A percentile compares a stretch with the other conserved stretches of the same genome.
phyloP scores from a whole-genome alignment of 2,797 vertebrate genomes.

The Fundulus diaphanus region DNA sequence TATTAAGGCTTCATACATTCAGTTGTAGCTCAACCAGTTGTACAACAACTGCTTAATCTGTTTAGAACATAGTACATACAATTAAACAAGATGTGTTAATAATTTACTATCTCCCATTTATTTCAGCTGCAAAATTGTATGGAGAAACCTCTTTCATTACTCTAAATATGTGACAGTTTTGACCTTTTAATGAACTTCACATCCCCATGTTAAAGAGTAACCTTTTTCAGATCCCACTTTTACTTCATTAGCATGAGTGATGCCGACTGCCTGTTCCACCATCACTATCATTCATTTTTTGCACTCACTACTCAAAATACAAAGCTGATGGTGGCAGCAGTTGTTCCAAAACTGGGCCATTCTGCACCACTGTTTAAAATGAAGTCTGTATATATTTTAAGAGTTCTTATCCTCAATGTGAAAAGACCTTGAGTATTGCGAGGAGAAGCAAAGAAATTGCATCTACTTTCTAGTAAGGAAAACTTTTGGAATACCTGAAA shows the following conservation, averaged over 20 bases:
- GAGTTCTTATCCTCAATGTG: slow-evolving; percentile 26
- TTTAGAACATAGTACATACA: background rate
- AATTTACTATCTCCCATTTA: background rate
- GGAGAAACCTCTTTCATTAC: slow-evolving; percentile 36
- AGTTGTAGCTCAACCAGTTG: background rate
- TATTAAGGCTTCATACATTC: background rate
- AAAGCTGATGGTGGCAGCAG: slow-evolving; percentile 14
- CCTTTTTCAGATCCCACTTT: slow-evolving; percentile 65
- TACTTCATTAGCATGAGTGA: slow-evolving; percentile 62
- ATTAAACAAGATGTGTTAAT: background rate
- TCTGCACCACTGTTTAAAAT: slow-evolving; percentile 30
- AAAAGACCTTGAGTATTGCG: slow-evolving; percentile 21
- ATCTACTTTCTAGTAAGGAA: slow-evolving; percentile 16
- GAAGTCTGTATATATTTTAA: slow-evolving; percentile 2
- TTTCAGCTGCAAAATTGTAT: background rate
- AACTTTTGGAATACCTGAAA: slow-evolving; percentile 19
- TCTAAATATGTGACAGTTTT: slow-evolving; percentile 56
- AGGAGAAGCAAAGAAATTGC: background rate
- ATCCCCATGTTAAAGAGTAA: slow-evolving; percentile 60
- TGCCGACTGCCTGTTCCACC: slow-evolving; percentile 34
- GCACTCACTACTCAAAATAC: slow-evolving; percentile 34
- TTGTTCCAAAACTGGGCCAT: slow-evolving; percentile 14
- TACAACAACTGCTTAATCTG: background rate
- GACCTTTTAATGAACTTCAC: slow-evolving; percentile 59
- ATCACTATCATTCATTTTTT: slow-evolving; percentile 45